Evolutionary conservation across 2,888 invertebrate genomes (phyloP).

Genomic region (Oithona nana): DNA sequence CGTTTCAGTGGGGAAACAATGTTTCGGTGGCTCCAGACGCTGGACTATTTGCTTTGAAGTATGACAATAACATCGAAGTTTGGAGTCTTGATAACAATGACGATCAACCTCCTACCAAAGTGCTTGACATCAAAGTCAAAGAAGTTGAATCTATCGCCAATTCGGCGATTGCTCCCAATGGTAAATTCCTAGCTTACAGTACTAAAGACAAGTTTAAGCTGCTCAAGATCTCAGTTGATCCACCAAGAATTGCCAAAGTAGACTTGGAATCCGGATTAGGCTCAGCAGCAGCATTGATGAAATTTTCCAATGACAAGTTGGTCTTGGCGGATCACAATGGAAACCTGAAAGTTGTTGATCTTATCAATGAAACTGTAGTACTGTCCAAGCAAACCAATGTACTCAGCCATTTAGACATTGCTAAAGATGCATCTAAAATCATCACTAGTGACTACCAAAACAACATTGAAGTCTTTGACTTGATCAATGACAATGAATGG

Average conservation of each 20-base stretch:
- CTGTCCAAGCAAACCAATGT: background rate
- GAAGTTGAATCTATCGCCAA: background rate
- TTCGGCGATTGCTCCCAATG: background rate
- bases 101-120: background rate
- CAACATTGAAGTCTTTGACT: background rate
- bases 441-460: background rate
- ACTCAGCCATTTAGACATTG: background rate
- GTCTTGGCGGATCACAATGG: background rate
- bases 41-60: background rate
- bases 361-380: background rate
- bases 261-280: too few relatives aligned
- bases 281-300: background rate
- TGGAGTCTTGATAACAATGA: slow-evolving; percentile 1
- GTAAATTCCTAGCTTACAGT: background rate
- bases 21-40: background rate
- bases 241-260: background rate
- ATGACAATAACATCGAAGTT: background rate
- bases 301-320: background rate
- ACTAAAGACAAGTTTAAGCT: background rate
- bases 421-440: background rate
- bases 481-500: background rate
- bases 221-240: background rate
- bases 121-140: background rate
- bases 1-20: background rate
- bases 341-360: background rate